Conservation (phyloP, 2,888 invertebrate genomes). For the Sceliomorpha sp. region DNA sequence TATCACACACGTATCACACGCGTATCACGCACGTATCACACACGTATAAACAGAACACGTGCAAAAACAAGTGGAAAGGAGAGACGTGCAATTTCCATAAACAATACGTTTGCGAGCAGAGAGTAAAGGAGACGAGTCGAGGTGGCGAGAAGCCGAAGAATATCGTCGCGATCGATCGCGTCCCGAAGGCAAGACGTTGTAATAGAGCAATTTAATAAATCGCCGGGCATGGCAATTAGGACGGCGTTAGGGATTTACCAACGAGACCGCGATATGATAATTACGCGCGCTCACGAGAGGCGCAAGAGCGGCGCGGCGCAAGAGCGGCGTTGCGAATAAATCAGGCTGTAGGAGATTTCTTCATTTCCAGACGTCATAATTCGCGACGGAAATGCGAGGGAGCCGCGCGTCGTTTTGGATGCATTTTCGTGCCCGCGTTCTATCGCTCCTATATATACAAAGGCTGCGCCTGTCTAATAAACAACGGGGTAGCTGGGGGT, state of each 20-base stretch:
- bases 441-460: constrained; percentile 1
- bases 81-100: constrained; percentile 66
- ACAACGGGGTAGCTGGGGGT: no score
- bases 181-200: constrained; percentile 44
- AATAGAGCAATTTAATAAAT: constrained; percentile 74
- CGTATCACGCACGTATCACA: constrained; percentile 18
- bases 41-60: constrained; percentile 12
- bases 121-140: constrained; percentile 22
- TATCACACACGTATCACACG: constrained; percentile 18
- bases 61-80: constrained; percentile 23
- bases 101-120: constrained; percentile 57
- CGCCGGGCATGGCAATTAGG: constrained; percentile 66
- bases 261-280: constrained; percentile 67
- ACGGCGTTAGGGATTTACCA: constrained; percentile 62
- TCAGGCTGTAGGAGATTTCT: constrained; percentile 25
- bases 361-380: constrained; percentile 34
- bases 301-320: constrained; percentile 17
- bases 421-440: constrained; percentile 18
- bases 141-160: constrained; percentile 39
- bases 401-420: constrained; percentile 18
- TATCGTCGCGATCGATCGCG: constrained; percentile 35
- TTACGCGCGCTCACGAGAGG: constrained; percentile 52
- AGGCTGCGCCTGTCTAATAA: constrained; percentile 23
- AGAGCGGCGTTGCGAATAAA: constrained; percentile 23
- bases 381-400: constrained; percentile 20